phyloP scores from a whole-genome alignment of 2,888 invertebrate genomes.

The Drosophila longiperda region DNA sequence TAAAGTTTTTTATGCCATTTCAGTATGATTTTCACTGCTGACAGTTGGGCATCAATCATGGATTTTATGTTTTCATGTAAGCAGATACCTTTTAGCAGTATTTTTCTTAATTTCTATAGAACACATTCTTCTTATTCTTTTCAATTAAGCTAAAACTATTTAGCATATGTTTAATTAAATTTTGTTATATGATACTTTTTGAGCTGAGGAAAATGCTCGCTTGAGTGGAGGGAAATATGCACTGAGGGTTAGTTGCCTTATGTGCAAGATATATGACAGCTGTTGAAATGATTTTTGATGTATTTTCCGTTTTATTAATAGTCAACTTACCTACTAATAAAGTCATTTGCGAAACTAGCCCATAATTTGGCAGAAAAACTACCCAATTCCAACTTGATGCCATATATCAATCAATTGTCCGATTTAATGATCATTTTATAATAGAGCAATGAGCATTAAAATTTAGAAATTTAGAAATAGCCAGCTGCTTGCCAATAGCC shows the following conservation, averaged over 20 bases:
- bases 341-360: conserved; percentile 44
- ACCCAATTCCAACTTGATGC: conserved; percentile 6
- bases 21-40: conserved; percentile 33
- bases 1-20: conserved; percentile 38
- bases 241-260: conserved; percentile 7
- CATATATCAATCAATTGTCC: conserved; percentile 73
- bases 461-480: conserved; percentile 1
- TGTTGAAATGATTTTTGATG: conserved; percentile 27
- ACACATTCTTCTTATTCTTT: neutral
- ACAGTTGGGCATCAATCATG: conserved; percentile 66
- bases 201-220: neutral
- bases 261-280: conserved; percentile 14
- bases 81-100: conserved; percentile 54
- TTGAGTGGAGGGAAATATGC: neutral
- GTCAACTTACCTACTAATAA: conserved; percentile 38
- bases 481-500: conserved; percentile 49
- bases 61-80: conserved; percentile 67
- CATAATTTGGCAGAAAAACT: conserved; percentile 19
- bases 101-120: conserved; percentile 19
- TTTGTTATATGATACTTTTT: conserved; percentile 62
- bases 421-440: conserved; percentile 62
- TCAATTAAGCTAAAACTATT: conserved; percentile 29
- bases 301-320: neutral
- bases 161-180: conserved; percentile 61
- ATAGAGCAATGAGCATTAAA: conserved; percentile 49